Evolutionary conservation across 2,113 vertebrate species (phyloP), one percentile per base, ranked within the genome.

Genomic region (Aplodontia rufa): DNA sequence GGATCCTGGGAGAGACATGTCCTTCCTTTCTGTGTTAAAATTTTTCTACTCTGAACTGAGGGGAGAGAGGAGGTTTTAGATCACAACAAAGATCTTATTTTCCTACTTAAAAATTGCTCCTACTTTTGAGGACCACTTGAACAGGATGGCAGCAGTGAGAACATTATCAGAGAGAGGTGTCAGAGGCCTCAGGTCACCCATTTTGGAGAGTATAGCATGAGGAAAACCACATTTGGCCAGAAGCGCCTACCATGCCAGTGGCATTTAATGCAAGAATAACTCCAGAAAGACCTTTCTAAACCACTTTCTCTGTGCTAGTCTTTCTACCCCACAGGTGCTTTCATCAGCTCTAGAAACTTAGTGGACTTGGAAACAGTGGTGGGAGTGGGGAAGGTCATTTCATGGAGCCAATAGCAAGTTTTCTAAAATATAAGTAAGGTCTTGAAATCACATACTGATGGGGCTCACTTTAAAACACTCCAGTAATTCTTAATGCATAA

Each of bases 391-490:
- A 49, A n/a, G 51, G 13, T 19, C 40, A n/a, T 78, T 78, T 93
- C 53, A 76, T 60, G 45, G 40, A 95, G 62, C 40, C 40, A 47
- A 40, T 51, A 66, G n/a, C 76, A n/a, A 78, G 10, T 86, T 96
- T 90, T 51, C n/a, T 7, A 47, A 47, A 76, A 82, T 40, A 2
- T 11, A 58, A 66, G 6, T 30, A 76, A 68, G 14, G 6, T 83
- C 42, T 72, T 91, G 42, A 32, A 80, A 79, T 62, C 47, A 40
- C 32, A 45, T 51, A 68, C 62, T 17, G 13, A 72, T 9, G 58
- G 71, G 35, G 19, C 40, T 75, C 49, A 80, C 19, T 22, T 87
- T 79, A 79, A 90, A 89, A n/a, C 4, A 60, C 53, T 32, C 49
- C 45, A 53, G 14, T 74, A 53, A 17, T 11, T 66, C 40, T 71